These are phyloP conservation scores for Zootoca vivipara DNA, from an alignment of 2,113 vertebrate genomes.

Conservation along the genomic window DNA sequence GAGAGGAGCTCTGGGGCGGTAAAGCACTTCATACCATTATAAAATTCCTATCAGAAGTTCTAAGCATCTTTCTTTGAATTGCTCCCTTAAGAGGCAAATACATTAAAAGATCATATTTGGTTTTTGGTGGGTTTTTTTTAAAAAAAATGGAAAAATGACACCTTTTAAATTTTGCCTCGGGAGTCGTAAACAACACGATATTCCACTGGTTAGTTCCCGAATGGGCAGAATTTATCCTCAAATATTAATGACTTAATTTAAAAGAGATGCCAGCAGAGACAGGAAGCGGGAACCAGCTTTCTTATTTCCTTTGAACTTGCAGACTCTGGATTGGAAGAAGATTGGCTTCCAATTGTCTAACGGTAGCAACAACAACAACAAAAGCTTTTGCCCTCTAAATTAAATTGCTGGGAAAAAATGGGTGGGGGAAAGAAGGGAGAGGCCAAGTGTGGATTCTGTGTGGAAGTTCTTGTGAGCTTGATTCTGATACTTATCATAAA, in stretches of 20 bases:
- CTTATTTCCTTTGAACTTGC: not conserved
- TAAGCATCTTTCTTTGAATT: not conserved
- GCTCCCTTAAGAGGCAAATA: not conserved
- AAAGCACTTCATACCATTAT: conserved; percentile 10
- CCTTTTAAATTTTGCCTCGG: conserved; percentile 15
- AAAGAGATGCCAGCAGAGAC: not conserved
- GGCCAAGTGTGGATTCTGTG: too few species aligned
- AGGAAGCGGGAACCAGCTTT: not conserved
- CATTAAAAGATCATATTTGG: not conserved
- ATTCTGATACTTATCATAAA: too few species aligned
- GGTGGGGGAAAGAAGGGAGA: too few species aligned
- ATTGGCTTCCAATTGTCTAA: not conserved
- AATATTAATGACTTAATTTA: conserved; percentile 21
- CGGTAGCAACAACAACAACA: too few species aligned
- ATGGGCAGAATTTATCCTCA: not conserved
- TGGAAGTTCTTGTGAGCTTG: too few species aligned
- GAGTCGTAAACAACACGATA: not conserved
- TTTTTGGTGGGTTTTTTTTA: not conserved
- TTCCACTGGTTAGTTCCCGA: not conserved
- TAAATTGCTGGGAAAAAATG: too few species aligned
- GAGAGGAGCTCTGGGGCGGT: not conserved
- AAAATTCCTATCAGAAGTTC: not conserved
- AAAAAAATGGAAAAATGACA: not conserved
- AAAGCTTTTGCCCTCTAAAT: too few species aligned
- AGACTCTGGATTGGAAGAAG: too few species aligned